phyloP scores from a whole-genome alignment of 2,888 invertebrate genomes.

The Erynnis tages region DNA sequence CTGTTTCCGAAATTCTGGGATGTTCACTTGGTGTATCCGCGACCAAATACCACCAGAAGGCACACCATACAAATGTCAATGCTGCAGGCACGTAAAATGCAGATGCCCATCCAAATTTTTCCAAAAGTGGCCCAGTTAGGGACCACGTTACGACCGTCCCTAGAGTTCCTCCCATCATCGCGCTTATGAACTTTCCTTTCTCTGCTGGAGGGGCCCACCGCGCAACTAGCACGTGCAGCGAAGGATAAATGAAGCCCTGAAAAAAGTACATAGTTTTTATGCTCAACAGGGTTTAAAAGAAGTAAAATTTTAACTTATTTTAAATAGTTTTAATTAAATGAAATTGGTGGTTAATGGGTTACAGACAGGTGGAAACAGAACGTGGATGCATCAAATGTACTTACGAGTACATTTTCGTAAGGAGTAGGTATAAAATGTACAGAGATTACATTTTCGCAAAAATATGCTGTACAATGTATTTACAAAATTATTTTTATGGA shows the following conservation, averaged over 20 bases:
- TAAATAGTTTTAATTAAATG: too few relatives aligned
- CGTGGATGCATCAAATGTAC: too few relatives aligned
- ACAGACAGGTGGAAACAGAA: too few relatives aligned
- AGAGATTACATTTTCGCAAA: too few relatives aligned
- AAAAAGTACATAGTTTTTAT: constrained; percentile 31
- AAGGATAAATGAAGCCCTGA: constrained; percentile 84
- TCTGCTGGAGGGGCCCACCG: constrained; percentile 89
- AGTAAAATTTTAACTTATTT: too few relatives aligned
- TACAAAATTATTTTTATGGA: too few relatives aligned
- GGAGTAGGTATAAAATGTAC: too few relatives aligned
- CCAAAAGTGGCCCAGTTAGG: constrained; percentile 83
- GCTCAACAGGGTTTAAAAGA: too few relatives aligned
- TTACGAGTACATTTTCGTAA: too few relatives aligned
- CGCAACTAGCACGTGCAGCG: constrained; percentile 84
- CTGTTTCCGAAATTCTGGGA: constrained; percentile 82
- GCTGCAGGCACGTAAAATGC: constrained; percentile 85
- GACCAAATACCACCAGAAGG: constrained; percentile 83
- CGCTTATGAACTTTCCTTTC: constrained; percentile 86
- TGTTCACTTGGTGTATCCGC: constrained; percentile 84
- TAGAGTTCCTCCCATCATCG: constrained; percentile 87
- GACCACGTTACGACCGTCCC: constrained; percentile 87
- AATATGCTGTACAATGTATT: too few relatives aligned
- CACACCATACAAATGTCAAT: constrained; percentile 78
- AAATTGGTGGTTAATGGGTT: too few relatives aligned
- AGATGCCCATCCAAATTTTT: constrained; percentile 84